A percentile compares a stretch with the other conserved stretches of the same genome.
Evolutionary conservation across 2,113 vertebrate genomes (phyloP).

Genomic region (Cyprinodon variegatus): DNA sequence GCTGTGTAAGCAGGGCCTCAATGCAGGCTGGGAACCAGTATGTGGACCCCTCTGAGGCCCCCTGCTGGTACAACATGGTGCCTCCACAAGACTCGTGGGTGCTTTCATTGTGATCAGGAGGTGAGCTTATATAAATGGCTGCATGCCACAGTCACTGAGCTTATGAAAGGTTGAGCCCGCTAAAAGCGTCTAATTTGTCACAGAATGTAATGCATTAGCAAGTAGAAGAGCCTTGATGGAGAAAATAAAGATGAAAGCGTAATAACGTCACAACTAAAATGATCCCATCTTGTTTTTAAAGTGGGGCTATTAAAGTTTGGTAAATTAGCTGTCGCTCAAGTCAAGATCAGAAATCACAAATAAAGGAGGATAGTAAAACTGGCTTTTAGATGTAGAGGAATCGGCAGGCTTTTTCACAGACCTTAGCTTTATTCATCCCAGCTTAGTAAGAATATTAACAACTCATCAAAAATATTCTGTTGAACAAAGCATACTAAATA

Average conservation of each 20-base stretch:
- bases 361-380: neutral
- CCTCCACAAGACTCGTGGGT: neutral
- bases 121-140: conserved; percentile 85
- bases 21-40: conserved; percentile 90
- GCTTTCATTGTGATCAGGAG: conserved; percentile 60
- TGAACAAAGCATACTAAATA: neutral
- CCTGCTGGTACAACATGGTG: conserved; percentile 32
- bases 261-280: neutral
- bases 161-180: conserved; percentile 73
- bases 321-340: neutral
- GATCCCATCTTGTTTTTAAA: neutral
- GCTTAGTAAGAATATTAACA: neutral
- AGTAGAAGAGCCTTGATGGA: neutral
- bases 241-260: neutral
- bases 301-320: neutral
- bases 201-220: conserved; percentile 78
- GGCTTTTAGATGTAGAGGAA: neutral
- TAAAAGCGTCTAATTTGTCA: conserved; percentile 83
- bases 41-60: conserved; percentile 63
- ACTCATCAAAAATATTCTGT: no score
- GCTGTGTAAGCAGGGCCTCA: conserved; percentile 87
- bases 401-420: neutral
- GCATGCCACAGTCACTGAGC: conserved; percentile 89
- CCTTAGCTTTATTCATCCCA: neutral
- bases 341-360: neutral